Percentiles rank a stretch among this genome's conserved stretches.
Conservation (phyloP, 1,140 invertebrate genomes). For the Leptopilina boulardi region DNA sequence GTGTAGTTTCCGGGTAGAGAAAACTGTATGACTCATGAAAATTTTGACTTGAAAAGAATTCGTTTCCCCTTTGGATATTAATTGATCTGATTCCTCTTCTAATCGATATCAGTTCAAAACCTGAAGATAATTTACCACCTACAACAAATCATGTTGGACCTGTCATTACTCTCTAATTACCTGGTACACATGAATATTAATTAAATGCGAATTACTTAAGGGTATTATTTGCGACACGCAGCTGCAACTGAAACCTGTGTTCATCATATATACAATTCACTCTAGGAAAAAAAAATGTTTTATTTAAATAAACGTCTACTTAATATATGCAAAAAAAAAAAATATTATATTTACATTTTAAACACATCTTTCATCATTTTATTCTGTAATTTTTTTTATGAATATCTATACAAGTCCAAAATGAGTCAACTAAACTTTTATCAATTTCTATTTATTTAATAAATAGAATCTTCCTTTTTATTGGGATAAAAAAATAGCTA, state of each 20-base stretch:
- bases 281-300: background rate
- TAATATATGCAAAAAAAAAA: background rate
- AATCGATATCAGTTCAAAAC: conserved; percentile 4
- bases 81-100: background rate
- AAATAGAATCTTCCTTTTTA: too few relatives aligned
- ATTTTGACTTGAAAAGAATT: conserved; percentile 23
- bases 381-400: too few relatives aligned
- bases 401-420: too few relatives aligned
- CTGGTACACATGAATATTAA: conserved; percentile 20
- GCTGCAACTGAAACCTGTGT: background rate
- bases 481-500: too few relatives aligned
- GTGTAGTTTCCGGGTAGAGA: conserved; percentile 10
- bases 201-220: background rate
- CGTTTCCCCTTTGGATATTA: conserved; percentile 13
- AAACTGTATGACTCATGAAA: conserved; percentile 22
- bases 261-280: background rate
- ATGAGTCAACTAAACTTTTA: too few relatives aligned
- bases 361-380: too few relatives aligned
- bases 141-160: conserved; percentile 9
- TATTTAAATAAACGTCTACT: background rate
- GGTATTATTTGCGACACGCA: background rate
- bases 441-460: too few relatives aligned
- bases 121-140: background rate
- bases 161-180: conserved; percentile 16
- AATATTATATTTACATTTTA: too few relatives aligned